Percentiles rank a stretch among this genome's conserved stretches.
Conservation (phyloP, 2,888 invertebrate genomes). For the Lissocephala sabroskyi region DNA sequence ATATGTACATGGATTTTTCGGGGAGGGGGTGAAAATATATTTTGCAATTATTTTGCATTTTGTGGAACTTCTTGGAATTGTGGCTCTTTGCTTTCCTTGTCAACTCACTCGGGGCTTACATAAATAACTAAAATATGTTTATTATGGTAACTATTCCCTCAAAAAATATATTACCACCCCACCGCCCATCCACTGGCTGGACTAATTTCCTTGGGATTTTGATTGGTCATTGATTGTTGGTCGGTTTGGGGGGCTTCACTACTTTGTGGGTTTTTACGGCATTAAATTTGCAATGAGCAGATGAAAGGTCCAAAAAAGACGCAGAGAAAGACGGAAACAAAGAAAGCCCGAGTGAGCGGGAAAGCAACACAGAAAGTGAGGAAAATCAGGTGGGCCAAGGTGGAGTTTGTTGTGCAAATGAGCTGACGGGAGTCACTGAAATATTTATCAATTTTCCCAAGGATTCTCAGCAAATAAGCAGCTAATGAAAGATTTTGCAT, state of each 20-base stretch:
- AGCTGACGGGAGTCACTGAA: no score
- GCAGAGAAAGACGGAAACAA: no score
- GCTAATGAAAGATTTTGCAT: no score
- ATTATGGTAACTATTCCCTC: slow-evolving; percentile 12
- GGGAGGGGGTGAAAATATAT: background rate
- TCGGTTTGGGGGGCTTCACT: no score
- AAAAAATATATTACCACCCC: background rate
- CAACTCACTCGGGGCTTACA: slow-evolving; percentile 51
- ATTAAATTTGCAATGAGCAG: slow-evolving; percentile 44
- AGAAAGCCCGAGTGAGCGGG: no score
- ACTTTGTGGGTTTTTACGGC: slow-evolving; percentile 10
- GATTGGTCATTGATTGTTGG: slow-evolving; percentile 55
- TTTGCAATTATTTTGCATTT: slow-evolving; percentile 28
- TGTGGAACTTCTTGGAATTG: slow-evolving; percentile 25
- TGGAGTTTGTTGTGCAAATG: no score
- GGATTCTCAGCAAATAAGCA: no score
- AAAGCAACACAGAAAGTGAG: no score
- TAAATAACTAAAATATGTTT: slow-evolving; percentile 65
- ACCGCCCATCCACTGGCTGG: background rate
- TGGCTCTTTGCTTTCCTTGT: slow-evolving; percentile 31
- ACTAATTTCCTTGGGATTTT: slow-evolving; percentile 47
- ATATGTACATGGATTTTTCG: slow-evolving; percentile 35
- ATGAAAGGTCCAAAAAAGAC: no score
- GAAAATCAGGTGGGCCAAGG: no score
- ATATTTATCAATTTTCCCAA: no score